Evolutionary conservation across 2,888 invertebrate genomes (phyloP).

Genomic region (Celastrina argiolus): DNA sequence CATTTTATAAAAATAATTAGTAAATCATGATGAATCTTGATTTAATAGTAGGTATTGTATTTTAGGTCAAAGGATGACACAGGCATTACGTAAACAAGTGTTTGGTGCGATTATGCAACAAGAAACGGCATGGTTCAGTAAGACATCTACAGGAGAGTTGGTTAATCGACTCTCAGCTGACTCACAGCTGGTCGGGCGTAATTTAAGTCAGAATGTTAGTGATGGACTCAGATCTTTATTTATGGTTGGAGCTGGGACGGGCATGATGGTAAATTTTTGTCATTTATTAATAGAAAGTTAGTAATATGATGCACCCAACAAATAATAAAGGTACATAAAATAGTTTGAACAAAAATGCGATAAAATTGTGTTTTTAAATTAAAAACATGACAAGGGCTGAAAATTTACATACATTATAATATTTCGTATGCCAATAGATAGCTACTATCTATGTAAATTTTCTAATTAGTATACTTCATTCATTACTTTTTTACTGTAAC

Average conservation of each 20-base stretch:
- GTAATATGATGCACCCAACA: not conserved
- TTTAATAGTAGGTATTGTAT: not conserved
- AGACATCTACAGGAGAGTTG: constrained; percentile 92
- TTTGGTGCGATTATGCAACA: constrained; percentile 90
- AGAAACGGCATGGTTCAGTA: constrained; percentile 95
- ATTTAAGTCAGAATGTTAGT: constrained; percentile 94
- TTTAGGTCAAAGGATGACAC: constrained; percentile 91
- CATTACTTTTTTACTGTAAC: no score
- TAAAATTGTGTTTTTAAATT: no score
- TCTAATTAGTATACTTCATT: no score
- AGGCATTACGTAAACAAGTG: constrained; percentile 84
- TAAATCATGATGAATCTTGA: no score
- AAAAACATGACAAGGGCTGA: no score
- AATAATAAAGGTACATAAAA: no score
- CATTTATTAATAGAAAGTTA: not conserved
- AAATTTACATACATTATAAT: not conserved
- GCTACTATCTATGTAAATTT: not conserved
- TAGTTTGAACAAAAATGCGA: no score
- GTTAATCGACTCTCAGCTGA: constrained; percentile 94
- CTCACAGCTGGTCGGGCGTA: constrained; percentile 92
- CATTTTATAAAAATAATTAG: not conserved
- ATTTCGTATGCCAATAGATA: not conserved
- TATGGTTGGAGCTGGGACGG: constrained; percentile 91
- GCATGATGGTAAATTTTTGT: constrained; percentile 91
- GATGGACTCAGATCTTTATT: constrained; percentile 93